Evolutionary conservation across 2,113 vertebrate genomes (phyloP), one percentile per base, ranked within the genome.

Genomic region (Gymnorhina tibicen): DNA sequence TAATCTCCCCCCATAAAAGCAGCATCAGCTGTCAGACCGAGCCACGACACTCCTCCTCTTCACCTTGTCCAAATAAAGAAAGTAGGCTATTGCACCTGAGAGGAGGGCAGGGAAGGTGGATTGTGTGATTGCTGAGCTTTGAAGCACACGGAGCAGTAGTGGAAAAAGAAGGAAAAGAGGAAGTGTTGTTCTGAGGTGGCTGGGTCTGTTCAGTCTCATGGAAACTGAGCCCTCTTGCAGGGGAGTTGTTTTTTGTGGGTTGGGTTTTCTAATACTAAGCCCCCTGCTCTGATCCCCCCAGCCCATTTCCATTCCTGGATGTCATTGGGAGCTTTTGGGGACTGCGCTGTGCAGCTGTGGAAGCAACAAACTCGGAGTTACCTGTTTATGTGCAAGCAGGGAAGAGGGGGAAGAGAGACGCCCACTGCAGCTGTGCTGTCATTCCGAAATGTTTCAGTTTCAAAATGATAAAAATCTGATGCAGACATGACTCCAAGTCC

Each of bases 1-100:
- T 94, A 95, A 97, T 97, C 94, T 67, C 77, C 85, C 42, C 55
- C 93, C 91, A 93, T 96, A 94, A 90, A 93, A 91, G 92, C 91
- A 68, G 62, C 85, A 91, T 91, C 87, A 87, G 82, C 85, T 89
- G 92, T 87, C 64, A 81, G 92, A 9, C 42, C 3, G 2, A 63
- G 86, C 16, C 67, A 41, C 87, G 85, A 15, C 82, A 60, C 60
- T 91, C 46, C 70, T 95, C 73, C 85, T 14, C 6, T 46, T 49
- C 9, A 6, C 39, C 62, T 21, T 73, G 72, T 20, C 59, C 78
- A 55, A 28, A 72, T 20, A 55, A 35, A 69, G 53, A 10, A 68
- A 66, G 46, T 23, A 28, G 82, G 66, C 47, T 85, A 5, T 17
- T 80, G 60, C 81, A 90, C 66, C 78, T 88, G 83, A 63, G 70